Percentiles rank a stretch among this genome's conserved stretches.
These are phyloP conservation scores for Anthoptus insignis DNA, from an alignment of 2,888 invertebrate species.

Conservation along the genomic window DNA sequence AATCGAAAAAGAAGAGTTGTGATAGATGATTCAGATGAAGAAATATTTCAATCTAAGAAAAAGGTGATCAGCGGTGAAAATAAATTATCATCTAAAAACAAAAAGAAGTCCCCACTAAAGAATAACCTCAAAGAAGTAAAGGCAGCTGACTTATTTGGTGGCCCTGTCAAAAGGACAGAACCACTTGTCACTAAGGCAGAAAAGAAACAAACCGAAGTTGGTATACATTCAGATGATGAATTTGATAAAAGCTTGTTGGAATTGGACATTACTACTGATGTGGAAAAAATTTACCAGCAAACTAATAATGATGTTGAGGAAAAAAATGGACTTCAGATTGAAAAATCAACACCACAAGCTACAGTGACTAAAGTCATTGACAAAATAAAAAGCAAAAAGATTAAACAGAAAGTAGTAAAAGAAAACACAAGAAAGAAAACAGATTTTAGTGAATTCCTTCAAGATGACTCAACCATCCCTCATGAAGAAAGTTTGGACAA, in stretches of 20 bases:
- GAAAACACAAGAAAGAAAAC: neutral
- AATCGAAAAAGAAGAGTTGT: slow-evolving; percentile 61
- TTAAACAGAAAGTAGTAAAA: neutral
- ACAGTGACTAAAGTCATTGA: neutral
- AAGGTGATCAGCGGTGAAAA: slow-evolving; percentile 52
- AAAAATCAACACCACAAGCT: slow-evolving; percentile 24
- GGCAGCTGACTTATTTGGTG: slow-evolving; percentile 88
- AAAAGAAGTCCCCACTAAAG: slow-evolving; percentile 52
- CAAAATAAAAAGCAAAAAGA: neutral
- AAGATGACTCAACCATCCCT: neutral
- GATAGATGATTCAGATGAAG: slow-evolving; percentile 76
- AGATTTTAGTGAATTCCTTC: neutral
- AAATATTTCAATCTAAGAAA: slow-evolving; percentile 57
- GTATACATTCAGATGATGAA: slow-evolving; percentile 89
- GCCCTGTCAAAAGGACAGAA: slow-evolving; percentile 87
- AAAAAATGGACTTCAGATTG: slow-evolving; percentile 30
- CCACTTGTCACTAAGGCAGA: slow-evolving; percentile 71
- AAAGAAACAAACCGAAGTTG: slow-evolving; percentile 77
- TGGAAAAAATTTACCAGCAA: slow-evolving; percentile 34
- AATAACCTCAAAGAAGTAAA: slow-evolving; percentile 73
- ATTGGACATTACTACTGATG: slow-evolving; percentile 85
- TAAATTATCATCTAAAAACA: slow-evolving; percentile 55
- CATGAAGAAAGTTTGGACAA: neutral
- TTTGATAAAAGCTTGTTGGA: slow-evolving; percentile 90
- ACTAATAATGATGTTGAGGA: slow-evolving; percentile 13